phyloP scores from a whole-genome alignment of 2,113 vertebrate genomes.

The Vulpes lagopus region DNA sequence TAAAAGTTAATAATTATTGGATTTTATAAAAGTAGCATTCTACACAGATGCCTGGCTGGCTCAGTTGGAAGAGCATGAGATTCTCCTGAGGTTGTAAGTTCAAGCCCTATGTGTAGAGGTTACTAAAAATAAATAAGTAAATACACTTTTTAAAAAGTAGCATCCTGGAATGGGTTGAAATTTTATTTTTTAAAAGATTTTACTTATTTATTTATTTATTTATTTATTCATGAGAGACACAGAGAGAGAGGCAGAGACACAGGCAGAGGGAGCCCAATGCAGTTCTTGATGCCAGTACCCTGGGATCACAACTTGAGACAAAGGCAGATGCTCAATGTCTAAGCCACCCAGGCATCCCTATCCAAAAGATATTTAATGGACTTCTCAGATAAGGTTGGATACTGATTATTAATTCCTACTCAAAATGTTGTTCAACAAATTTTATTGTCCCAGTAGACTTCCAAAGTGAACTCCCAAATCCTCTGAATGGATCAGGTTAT shows the following conservation, averaged over 20 bases:
- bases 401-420: conserved; percentile 9
- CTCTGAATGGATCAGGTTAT: background rate
- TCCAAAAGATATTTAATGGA: background rate
- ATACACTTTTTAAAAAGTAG: background rate
- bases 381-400: background rate
- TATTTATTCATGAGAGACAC: too few species aligned
- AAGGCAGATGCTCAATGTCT: too few species aligned
- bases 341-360: too few species aligned
- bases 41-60: background rate
- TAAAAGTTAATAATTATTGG: background rate
- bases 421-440: background rate
- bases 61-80: background rate
- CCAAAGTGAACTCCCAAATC: background rate
- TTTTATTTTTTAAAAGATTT: too few species aligned
- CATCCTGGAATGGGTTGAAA: background rate
- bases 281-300: too few species aligned
- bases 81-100: background rate
- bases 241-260: too few species aligned
- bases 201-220: too few species aligned
- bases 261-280: too few species aligned
- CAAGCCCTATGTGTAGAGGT: background rate
- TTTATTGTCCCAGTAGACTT: background rate
- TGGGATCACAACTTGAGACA: too few species aligned
- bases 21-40: background rate
- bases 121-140: background rate